Evolutionary conservation across 2,888 invertebrate genomes (phyloP).

Genomic region (Yponomeuta evonymella): DNA sequence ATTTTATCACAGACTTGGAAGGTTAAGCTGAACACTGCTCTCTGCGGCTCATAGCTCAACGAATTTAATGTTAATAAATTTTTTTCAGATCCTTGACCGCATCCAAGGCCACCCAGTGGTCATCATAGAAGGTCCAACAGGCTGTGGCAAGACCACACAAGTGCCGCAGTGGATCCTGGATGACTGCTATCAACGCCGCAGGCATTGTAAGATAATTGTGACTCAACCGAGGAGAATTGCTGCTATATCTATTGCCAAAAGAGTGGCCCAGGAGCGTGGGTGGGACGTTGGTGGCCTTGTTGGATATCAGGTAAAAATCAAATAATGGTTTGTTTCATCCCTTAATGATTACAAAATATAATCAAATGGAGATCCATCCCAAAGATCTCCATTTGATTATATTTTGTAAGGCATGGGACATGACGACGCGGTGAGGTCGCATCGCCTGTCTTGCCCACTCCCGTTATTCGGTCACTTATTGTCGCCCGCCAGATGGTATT

Average conservation of each 20-base stretch:
- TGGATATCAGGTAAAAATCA: slow-evolving; percentile 86
- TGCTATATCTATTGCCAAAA: slow-evolving; percentile 90
- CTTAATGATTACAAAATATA: no score
- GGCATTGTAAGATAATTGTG: slow-evolving; percentile 89
- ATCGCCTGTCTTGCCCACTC: no score
- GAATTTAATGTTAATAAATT: no score
- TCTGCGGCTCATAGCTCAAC: no score
- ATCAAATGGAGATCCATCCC: no score
- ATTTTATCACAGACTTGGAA: no score
- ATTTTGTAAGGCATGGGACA: no score
- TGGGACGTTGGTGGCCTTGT: slow-evolving; percentile 90
- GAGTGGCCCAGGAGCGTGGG: slow-evolving; percentile 88
- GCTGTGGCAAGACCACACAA: slow-evolving; percentile 94
- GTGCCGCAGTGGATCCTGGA: slow-evolving; percentile 96
- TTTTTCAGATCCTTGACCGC: slow-evolving; percentile 78
- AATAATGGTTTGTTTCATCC: background rate
- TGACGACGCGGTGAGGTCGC: no score
- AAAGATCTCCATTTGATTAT: no score
- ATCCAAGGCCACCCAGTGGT: slow-evolving; percentile 83
- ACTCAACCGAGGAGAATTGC: slow-evolving; percentile 97
- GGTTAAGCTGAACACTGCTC: no score
- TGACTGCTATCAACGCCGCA: slow-evolving; percentile 77
- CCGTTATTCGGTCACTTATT: no score
- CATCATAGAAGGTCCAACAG: slow-evolving; percentile 94
- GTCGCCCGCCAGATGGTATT: no score